Percentiles rank a stretch among this genome's conserved stretches.
Conservation (phyloP, 2,113 vertebrate species). For the Corvus hawaiiensis region DNA sequence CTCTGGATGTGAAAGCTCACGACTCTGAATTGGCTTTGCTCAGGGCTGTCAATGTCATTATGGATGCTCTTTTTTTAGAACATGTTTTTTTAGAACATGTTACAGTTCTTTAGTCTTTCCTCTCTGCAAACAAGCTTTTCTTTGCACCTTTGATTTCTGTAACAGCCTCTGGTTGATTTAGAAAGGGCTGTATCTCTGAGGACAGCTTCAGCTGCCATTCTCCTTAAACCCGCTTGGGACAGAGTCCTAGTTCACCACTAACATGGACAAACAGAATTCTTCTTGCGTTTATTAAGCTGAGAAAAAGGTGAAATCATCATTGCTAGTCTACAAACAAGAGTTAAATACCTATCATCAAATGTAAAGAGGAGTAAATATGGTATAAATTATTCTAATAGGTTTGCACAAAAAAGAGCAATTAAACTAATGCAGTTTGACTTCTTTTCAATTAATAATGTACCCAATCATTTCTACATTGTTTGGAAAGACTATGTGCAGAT, state of each 20-base stretch:
- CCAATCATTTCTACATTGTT: conserved; percentile 60
- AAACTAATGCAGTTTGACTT: conserved; percentile 64
- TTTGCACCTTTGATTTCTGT: not conserved
- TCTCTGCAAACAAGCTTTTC: not conserved
- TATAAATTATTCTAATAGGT: conserved; percentile 63
- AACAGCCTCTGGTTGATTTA: not conserved
- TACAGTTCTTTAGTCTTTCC: not conserved
- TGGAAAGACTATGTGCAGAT: conserved; percentile 57
- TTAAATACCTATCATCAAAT: conserved; percentile 64
- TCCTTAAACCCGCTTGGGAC: not conserved
- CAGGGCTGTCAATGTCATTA: not conserved
- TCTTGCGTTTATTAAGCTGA: not conserved
- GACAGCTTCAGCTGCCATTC: not conserved
- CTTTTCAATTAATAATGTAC: conserved; percentile 64
- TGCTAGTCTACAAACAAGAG: conserved; percentile 56
- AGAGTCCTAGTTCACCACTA: not conserved
- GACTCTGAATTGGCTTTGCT: not conserved
- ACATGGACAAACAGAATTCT: not conserved
- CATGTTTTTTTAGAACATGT: rapidly evolving
- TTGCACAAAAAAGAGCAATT: conserved; percentile 64
- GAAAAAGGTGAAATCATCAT: conserved; percentile 33
- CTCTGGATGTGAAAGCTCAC: not conserved
- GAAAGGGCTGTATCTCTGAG: not conserved
- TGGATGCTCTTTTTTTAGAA: not conserved
- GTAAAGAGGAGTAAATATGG: conserved; percentile 56